phyloP scores from a whole-genome alignment of 2,888 invertebrate species.

The Graphium colonna region DNA sequence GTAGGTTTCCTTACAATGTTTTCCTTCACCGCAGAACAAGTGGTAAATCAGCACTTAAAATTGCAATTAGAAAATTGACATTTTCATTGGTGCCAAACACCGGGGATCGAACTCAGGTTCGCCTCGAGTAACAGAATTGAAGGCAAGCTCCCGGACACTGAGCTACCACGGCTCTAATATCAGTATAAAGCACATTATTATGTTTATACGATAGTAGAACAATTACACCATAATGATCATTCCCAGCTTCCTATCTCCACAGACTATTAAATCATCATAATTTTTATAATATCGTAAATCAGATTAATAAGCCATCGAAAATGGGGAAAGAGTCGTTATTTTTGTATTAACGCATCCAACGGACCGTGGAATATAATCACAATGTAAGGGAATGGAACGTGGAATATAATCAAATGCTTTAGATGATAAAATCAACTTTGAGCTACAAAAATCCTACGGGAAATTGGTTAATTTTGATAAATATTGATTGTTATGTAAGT shows the following conservation, averaged over 20 bases:
- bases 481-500: no score
- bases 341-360: slow-evolving; percentile 29
- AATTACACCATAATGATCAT: background rate
- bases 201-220: background rate
- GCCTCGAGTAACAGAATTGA: no score
- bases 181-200: no score
- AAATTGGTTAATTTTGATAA: no score
- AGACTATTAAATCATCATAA: slow-evolving; percentile 27
- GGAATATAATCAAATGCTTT: slow-evolving; percentile 30
- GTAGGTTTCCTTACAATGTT: no score
- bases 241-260: background rate
- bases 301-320: slow-evolving; percentile 35
- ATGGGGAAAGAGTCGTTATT: slow-evolving; percentile 27
- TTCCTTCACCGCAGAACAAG: no score
- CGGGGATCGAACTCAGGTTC: no score
- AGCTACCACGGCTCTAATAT: no score
- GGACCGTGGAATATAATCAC: slow-evolving; percentile 31
- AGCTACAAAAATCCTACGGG: background rate
- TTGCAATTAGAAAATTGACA: no score
- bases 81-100: no score
- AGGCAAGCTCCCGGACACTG: no score
- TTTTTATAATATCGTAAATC: slow-evolving; percentile 34
- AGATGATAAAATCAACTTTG: slow-evolving; percentile 24
- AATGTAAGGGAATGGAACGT: slow-evolving; percentile 30
- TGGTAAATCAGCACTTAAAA: no score